These are phyloP conservation scores for Nibea coibor DNA, from an alignment of 2,113 vertebrate species.

Conservation along the genomic window DNA sequence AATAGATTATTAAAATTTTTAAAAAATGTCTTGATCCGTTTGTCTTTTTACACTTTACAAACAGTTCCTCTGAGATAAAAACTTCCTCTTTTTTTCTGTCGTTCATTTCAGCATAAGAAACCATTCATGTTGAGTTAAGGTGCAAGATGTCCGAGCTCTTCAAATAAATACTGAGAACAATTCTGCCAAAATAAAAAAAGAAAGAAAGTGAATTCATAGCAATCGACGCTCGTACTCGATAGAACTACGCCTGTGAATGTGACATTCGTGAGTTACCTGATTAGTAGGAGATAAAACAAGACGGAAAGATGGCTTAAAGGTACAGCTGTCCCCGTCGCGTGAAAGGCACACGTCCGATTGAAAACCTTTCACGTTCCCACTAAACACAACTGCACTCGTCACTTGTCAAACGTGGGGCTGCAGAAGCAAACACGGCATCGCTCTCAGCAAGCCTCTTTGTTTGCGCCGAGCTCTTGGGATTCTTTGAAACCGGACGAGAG, in stretches of 20 bases:
- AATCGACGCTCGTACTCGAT: background rate
- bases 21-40: constrained; percentile 65
- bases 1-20: constrained; percentile 75
- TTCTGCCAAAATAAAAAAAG: constrained; percentile 25
- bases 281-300: constrained; percentile 7
- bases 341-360: constrained; percentile 72
- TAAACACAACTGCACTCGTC: background rate
- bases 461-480: constrained; percentile 1
- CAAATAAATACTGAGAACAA: constrained; percentile 72
- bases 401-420: constrained; percentile 30
- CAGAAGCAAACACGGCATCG: constrained; percentile 24
- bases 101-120: constrained; percentile 53
- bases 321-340: constrained; percentile 47
- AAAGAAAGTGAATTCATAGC: background rate
- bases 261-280: constrained; percentile 20
- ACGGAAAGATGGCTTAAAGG: constrained; percentile 33
- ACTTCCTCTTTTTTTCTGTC: constrained; percentile 60
- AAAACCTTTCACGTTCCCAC: constrained; percentile 45
- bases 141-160: constrained; percentile 65
- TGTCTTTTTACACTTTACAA: constrained; percentile 84
- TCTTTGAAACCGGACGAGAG: constrained; percentile 22
- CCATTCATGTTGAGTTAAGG: constrained; percentile 66
- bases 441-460: constrained; percentile 31
- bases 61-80: constrained; percentile 75
- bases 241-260: constrained; percentile 18